Conservation (phyloP, 1,140 invertebrate species). For the Apis mellifera region Amel_HAv3.1 CM009943.2:9641001-9641500, state of each 20-base stretch:
- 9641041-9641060: no score
- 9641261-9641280: slow-evolving; percentile 2
- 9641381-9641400: slow-evolving; percentile 42
- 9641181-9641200: not conserved
- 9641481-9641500: slow-evolving; percentile 29
- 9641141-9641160: not conserved
- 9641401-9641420: slow-evolving; percentile 45
- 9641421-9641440: slow-evolving; percentile 31
- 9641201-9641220: no score
- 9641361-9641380: slow-evolving; percentile 29
- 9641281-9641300: not conserved
- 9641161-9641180: slow-evolving; percentile 31
- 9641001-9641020: no score
- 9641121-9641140: not conserved
- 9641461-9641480: slow-evolving; percentile 38
- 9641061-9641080: no score
- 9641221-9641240: slow-evolving; percentile 7
- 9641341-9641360: slow-evolving; percentile 42
- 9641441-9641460: slow-evolving; percentile 45
- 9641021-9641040: no score
- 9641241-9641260: slow-evolving; percentile 3
- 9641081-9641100: no score
- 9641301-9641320: slow-evolving; percentile 25
- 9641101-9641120: not conserved
- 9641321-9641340: not conserved